Evolutionary conservation across 2,113 vertebrate species (phyloP).

Genomic region (Gracilinanus agilis): DNA sequence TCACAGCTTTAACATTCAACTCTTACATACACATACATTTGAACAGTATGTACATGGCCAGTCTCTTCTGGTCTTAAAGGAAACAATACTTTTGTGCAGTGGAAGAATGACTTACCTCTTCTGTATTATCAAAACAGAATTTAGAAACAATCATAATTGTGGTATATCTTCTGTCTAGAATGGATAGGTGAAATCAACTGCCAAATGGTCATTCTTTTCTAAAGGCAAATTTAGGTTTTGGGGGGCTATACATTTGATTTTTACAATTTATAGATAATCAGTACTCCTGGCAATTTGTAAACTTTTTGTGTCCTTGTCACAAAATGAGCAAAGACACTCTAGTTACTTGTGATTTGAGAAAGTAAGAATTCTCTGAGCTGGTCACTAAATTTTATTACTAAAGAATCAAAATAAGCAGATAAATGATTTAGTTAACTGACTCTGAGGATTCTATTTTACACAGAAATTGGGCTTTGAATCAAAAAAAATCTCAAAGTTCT

Average conservation of each 20-base stretch:
- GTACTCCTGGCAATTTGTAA: constrained; percentile 77
- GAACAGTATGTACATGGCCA: constrained; percentile 80
- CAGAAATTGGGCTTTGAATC: background rate
- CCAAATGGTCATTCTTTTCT: constrained; percentile 87
- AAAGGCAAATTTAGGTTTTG: constrained; percentile 81
- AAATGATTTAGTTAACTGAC: constrained; percentile 43
- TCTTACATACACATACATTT: constrained; percentile 66
- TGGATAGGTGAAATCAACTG: constrained; percentile 85
- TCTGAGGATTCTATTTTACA: background rate
- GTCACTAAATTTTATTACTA: constrained; percentile 76
- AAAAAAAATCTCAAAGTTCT: constrained; percentile 26
- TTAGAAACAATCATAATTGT: constrained; percentile 88
- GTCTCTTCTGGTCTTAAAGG: constrained; percentile 76
- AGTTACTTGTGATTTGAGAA: constrained; percentile 80
- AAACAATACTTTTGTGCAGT: constrained; percentile 84
- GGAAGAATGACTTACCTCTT: constrained; percentile 84
- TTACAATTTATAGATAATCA: constrained; percentile 78
- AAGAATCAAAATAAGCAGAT: constrained; percentile 49
- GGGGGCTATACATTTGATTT: constrained; percentile 82
- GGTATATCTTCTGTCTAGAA: constrained; percentile 83
- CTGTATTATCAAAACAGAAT: constrained; percentile 86
- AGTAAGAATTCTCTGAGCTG: constrained; percentile 84
- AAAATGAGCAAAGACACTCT: constrained; percentile 67
- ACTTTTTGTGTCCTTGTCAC: constrained; percentile 77
- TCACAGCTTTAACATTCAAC: constrained; percentile 60